These are phyloP conservation scores for Chromobotia macracanthus DNA, from an alignment of 2,797 vertebrate genomes.

Conservation along the genomic window DNA sequence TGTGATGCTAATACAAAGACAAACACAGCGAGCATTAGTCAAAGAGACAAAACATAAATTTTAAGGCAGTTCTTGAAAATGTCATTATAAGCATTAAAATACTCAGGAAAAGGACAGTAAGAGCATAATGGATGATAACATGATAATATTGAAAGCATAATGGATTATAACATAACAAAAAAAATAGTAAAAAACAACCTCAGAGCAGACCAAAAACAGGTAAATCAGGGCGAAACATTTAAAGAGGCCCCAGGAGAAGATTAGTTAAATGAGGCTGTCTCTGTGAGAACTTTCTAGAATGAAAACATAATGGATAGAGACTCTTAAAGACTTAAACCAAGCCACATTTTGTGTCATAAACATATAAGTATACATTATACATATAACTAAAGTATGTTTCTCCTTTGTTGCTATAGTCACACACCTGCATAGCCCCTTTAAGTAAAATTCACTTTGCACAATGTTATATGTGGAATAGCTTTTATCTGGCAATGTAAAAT, in stretches of 20 bases:
- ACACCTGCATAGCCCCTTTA: not conserved
- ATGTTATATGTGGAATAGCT: not conserved
- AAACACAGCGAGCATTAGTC: not conserved
- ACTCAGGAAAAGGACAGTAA: not conserved
- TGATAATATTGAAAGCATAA: too few relatives aligned
- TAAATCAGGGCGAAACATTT: not conserved
- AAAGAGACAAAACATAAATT: not conserved
- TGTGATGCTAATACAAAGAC: not conserved
- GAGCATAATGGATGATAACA: conserved; percentile 15
- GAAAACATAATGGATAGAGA: not conserved
- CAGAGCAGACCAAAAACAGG: conserved; percentile 11
- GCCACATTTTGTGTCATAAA: not conserved
- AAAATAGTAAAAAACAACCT: not conserved
- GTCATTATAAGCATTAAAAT: conserved; percentile 20
- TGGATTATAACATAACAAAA: conserved; percentile 7
- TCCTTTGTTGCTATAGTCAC: too few relatives aligned
- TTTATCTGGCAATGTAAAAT: not conserved
- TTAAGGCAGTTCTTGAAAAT: not conserved
- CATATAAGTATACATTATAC: too few relatives aligned
- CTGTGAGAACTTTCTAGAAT: not conserved
- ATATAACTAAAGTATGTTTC: too few relatives aligned
- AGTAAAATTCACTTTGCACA: not conserved
- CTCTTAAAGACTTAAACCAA: too few relatives aligned
- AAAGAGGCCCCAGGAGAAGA: not conserved
- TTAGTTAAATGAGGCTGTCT: not conserved